These are phyloP conservation scores for Acleris cristana DNA, from an alignment of 2,888 invertebrate genomes.

Conservation along the genomic window DNA sequence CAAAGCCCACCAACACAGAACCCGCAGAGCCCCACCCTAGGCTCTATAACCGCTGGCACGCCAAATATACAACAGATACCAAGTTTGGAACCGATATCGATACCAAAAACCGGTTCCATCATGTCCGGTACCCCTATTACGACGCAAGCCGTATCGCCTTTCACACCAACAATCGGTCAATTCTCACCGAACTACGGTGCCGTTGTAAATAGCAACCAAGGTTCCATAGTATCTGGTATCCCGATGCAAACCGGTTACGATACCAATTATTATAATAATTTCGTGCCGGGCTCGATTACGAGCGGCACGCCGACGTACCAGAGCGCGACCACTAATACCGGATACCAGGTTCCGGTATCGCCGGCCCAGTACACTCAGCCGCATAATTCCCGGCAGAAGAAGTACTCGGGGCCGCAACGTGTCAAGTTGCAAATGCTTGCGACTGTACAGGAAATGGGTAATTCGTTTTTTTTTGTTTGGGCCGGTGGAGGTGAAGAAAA, in stretches of 20 bases:
- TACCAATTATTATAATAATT: conserved; percentile 12
- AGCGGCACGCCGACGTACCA: conserved; percentile 40
- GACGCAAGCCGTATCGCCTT: conserved; percentile 50
- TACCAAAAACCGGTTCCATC: conserved; percentile 57
- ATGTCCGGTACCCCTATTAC: conserved; percentile 50
- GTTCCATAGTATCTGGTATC: conserved; percentile 39
- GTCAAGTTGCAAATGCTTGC: conserved; percentile 79
- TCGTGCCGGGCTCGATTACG: conserved; percentile 39
- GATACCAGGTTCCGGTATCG: conserved; percentile 45
- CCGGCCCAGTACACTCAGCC: conserved; percentile 33
- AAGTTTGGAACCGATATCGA: conserved; percentile 69
- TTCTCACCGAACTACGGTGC: conserved; percentile 50
- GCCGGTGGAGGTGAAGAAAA: conserved; percentile 44
- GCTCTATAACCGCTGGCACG: conserved; percentile 45
- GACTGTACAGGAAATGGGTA: conserved; percentile 92
- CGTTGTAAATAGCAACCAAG: conserved; percentile 31
- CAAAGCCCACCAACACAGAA: conserved; percentile 41
- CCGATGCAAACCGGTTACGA: conserved; percentile 35
- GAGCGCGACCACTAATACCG: conserved; percentile 55
- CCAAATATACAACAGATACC: conserved; percentile 52
- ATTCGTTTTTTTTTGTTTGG: conserved; percentile 60
- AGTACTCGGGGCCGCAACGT: conserved; percentile 83
- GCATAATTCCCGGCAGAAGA: conserved; percentile 70
- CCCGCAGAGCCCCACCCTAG: conserved; percentile 55
- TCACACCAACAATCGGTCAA: conserved; percentile 49